Base-by-base conservation (phyloP, 2,797 vertebrate species). In the Erpetoichthys calabaricus region DNA sequence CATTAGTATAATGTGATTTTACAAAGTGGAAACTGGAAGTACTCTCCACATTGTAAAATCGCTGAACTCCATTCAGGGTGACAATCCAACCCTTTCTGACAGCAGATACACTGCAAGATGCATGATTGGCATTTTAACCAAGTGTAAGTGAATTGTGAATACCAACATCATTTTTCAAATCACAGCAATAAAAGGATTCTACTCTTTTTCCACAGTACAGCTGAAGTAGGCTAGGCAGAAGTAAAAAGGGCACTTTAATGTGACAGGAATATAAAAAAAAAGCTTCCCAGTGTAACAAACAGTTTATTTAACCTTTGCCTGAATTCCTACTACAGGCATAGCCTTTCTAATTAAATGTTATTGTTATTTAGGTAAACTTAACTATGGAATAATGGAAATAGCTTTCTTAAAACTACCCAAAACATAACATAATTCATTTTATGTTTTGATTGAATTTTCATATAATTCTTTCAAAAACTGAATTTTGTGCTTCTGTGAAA, bases 1-100 rank as follows among this genome's bases (percentile, higher is more conserved):
- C 88, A 86, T 92, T 91, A 91, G 77, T 74, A 79, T 89, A 88
- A 90, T 77, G 78, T 67, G 69, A 82, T 85, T 86, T 78, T 73
- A 68, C 77, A 77, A 85, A 86, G 74, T 64, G 63, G 71, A 79
- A 81, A 44, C 57, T 74, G 76, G 68, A 75, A 81, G 72, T 65
- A 75, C 68, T 80, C 69, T 58, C 68, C 75, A 70, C 61, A 51
- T 60, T 51, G 62, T 57, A 64, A 57, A 74, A 74, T 68, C 44
- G 45, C 66, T 59, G 70, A 71, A 67, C 63, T 75, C 71, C 54
- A 73, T 80, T 77, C 64, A 60, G 80, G 81, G 75, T 72, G 76
- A 76, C 62, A 69, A 81, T 70, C 80, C 72, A 68, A 80, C 62
- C 64, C 47, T 54, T 75, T 45, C 63, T 71, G 76, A 79, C 81